These are phyloP conservation scores for Rhagologus leucostigma DNA, from an alignment of 2,113 vertebrate genomes.

Conservation along the genomic window DNA sequence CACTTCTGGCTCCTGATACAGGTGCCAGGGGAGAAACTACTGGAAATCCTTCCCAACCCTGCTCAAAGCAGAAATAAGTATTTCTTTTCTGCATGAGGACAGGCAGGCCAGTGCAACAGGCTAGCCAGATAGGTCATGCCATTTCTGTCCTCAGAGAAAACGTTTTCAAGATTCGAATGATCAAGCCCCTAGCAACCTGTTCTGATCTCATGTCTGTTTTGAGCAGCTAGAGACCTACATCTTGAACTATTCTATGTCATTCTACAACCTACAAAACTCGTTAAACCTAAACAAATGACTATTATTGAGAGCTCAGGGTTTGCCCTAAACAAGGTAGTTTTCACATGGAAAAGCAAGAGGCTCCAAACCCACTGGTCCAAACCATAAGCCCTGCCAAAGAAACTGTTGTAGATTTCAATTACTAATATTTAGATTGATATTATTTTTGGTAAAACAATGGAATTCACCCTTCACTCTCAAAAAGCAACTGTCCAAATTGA, in stretches of 20 bases:
- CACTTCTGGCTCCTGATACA: background rate
- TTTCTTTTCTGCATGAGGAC: background rate
- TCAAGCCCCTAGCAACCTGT: background rate
- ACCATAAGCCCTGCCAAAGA: background rate
- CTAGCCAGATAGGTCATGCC: background rate
- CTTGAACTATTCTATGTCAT: background rate
- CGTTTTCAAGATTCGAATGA: background rate
- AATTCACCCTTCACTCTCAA: background rate
- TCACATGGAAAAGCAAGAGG: background rate
- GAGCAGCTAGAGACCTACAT: background rate
- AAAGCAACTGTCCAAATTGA: background rate
- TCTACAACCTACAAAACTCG: background rate
- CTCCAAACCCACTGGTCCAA: background rate
- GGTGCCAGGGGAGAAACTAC: background rate
- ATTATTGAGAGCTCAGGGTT: background rate
- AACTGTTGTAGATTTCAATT: background rate
- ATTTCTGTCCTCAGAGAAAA: background rate
- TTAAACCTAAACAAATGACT: background rate
- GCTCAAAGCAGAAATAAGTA: background rate
- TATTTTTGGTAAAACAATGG: background rate
- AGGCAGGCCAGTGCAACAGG: background rate
- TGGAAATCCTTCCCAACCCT: background rate
- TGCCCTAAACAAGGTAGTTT: background rate
- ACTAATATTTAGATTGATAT: background rate
- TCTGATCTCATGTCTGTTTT: background rate